Base-by-base conservation (phyloP, 2,888 invertebrate genomes). In the Sphaerophoria rueppellii region DNA sequence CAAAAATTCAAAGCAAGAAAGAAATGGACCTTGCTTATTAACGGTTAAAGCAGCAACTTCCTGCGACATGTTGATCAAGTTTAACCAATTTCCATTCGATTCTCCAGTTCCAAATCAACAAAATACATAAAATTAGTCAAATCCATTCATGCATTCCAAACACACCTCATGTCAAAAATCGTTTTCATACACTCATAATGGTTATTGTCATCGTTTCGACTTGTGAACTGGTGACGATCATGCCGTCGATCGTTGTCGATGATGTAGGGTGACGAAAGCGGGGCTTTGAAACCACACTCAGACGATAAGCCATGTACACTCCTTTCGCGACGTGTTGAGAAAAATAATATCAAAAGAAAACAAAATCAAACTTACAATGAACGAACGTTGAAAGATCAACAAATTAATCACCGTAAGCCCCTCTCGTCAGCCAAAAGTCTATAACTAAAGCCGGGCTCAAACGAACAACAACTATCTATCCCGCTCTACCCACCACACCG, bases 101-200 rank as follows among this genome's bases (percentile, higher is more conserved):
- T 61, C 9, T 9, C 14, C 11, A 9, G 11, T 11, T 71, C 34
- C 79, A 79, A 79, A 48, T 83, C 55, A 78, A 65, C 43, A 60
- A 48, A 70, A 74, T 9, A 71, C 32, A 46, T 24, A 70, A 78
- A 74, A 83, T 79, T 71, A 67, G 58, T 71, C 46, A 75, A 72
- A 69, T 55, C 74, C 80, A 83, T 76, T 79, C 75, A 76, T 69
- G 80, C 75, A 75, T 79, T 71, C 79, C 79, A 83, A 67, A 67
- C 63, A 65, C 67, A 65, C 74, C 63, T 74, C 67, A 83, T 65
- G 70, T 52, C 69, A 73, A 78, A 24, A 74, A 58, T 24, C 69
- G 40, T 60, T 79, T 58, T 57, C 55, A 69, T 54, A 32, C 24
- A 24, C 54, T 54, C 67, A 65, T 67, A 52, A 67, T 54, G 54